Base-by-base conservation (phyloP, 2,797 vertebrate species). In the Passerculus sandwichensis region DNA sequence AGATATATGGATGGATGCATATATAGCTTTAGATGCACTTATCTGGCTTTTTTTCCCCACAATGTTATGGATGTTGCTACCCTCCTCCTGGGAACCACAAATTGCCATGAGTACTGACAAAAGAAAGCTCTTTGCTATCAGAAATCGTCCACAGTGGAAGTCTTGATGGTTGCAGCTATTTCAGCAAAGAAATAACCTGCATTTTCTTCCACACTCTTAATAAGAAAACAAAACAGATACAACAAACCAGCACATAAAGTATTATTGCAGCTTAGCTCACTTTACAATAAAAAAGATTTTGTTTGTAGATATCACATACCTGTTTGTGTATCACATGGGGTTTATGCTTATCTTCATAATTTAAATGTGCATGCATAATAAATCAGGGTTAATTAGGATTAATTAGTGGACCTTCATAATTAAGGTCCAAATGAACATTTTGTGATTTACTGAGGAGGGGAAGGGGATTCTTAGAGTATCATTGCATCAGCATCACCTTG, bases 11-110 rank as follows among this genome's bases (percentile, higher is more conserved):
- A 64, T 64, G 13, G 23, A 40, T 4, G 2, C 10, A 44, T 45
- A 34, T 36, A 65, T 8, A 67, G 8, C 0, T 78, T 81, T 22
- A 72, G 29, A 61, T 65, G 23, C 4, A 53, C 27, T 85, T 16
- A 54, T 23, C 13, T 44, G 29, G 2, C 9, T 25, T 53, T 38
- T 20, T 53, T 14, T 7, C 1, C 1, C 2, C 9, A 9, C 16
- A 42, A 0, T 15, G 7, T 7, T 47, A 47, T 21, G 38, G 19
- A n/a, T 20, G 30, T 51, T 30, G 8, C 18, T 13, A 40, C 27
- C 57, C 64, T 83, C 61, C 17, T 85, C 30, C 40, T 5, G 4
- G 18, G 42, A 81, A 38, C 7, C 2, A 72, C 14, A 72, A 80
- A 85, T 3, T 57, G 5, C 2, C 45, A 5, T 12, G 4, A 36